Evolutionary conservation across 2,888 invertebrate species (phyloP), one percentile per base, ranked within the genome.

Genomic region (Scelioninae gen. 1): DNA sequence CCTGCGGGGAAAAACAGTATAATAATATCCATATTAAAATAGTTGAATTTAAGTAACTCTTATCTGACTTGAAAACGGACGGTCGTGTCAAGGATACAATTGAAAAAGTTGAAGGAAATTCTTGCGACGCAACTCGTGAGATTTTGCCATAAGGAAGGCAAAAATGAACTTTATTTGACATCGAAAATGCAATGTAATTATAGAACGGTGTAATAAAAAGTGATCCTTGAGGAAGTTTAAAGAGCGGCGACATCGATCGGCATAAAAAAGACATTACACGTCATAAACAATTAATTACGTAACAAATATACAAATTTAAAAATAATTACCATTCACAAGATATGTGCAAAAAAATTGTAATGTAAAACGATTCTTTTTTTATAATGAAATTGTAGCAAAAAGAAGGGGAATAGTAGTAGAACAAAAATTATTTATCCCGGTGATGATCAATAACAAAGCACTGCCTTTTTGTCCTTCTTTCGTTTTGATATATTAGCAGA

Each of bases 271-370:
- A 34, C 65, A 31, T 65, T 16, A 23, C 49, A 32, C 55, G 55
- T 55, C 55, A 55, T 55, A 55, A 55, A 32, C 32, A 55, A 55
- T 55, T 55, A 55, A 55, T 55, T 55, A 32, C 32, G 55, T 32
- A 32, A 55, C 32, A 13, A 13, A 10, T n/a, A 13, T 32, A 55
- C 0, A 9, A 38, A 38, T 8, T 0, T 8, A 38, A 2, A 23
- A 23, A 23, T 23, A 23, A 23, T 23, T 23, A 23, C 23, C 23
- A 23, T 23, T 23, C 4, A 23, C 4, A 1, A 23, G 23, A 2
- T 23, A 23, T 23, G 23, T 23, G 23, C 4, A 23, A 23, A 23
- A 4, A 2, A 23, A 23, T 4, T 23, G 4, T 23, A 23, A 23
- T 23, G 23, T 23, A 23, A 23, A 23, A 23, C 23, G 23, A 4